Conservation (phyloP, 2,797 vertebrate genomes). For the Microctenopoma steveboyesi region DNA sequence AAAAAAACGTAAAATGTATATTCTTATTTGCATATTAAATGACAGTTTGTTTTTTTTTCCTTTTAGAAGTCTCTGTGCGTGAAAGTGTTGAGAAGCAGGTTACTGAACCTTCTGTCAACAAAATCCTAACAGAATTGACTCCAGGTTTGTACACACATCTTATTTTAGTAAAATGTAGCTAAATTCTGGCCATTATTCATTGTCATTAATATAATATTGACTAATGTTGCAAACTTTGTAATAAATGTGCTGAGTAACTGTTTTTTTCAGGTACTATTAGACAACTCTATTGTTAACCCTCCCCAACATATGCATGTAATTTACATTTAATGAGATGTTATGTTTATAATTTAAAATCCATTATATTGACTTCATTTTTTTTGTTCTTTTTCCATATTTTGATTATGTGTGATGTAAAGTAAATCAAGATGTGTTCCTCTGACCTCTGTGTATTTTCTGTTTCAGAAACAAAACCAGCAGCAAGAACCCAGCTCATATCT, state of each 20-base stretch:
- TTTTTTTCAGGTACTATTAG: background rate
- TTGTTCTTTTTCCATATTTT: background rate
- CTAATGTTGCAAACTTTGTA: background rate
- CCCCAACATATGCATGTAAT: background rate
- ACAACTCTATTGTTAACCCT: background rate
- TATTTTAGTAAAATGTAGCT: background rate
- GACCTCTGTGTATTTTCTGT: constrained; percentile 22
- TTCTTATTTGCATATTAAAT: constrained; percentile 6
- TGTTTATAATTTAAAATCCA: background rate
- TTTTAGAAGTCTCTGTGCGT: constrained; percentile 63
- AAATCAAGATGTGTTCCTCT: background rate
- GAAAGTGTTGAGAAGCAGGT: constrained; percentile 50
- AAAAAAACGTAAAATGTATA: background rate
- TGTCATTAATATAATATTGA: background rate
- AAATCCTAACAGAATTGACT: constrained; percentile 58
- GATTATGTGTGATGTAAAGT: background rate
- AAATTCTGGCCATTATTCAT: background rate
- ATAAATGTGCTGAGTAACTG: background rate
- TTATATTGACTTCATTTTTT: background rate
- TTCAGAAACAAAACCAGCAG: constrained; percentile 74
- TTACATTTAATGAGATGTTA: background rate
- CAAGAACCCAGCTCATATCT: constrained; percentile 51
- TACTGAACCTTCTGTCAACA: constrained; percentile 56
- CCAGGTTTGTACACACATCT: constrained; percentile 66
- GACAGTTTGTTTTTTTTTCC: constrained; percentile 7